These are phyloP conservation scores for Thymallus thymallus DNA, from an alignment of 2,113 vertebrate species.

Conservation along the genomic window DNA sequence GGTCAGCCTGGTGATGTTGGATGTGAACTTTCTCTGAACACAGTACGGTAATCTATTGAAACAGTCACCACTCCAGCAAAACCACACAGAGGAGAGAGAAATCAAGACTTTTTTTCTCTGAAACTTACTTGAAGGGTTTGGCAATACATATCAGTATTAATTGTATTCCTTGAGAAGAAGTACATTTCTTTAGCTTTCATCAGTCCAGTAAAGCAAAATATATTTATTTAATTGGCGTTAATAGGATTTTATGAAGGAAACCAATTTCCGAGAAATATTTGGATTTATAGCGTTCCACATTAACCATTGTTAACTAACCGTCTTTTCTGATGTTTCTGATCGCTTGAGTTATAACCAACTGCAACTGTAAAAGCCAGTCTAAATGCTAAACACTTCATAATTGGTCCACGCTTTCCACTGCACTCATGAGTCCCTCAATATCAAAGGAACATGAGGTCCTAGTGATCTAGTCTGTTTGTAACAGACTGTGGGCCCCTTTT, in stretches of 20 bases:
- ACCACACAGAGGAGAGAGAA: conserved; percentile 20
- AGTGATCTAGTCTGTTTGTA: conserved; percentile 20
- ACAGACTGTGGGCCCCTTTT: conserved; percentile 40
- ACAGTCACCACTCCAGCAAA: conserved; percentile 42
- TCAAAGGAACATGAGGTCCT: conserved; percentile 32
- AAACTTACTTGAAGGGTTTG: conserved; percentile 57
- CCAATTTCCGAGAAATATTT: conserved; percentile 19
- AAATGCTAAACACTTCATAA: conserved; percentile 44
- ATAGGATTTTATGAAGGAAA: conserved; percentile 35
- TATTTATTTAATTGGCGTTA: conserved; percentile 46
- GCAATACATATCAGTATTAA: conserved; percentile 21
- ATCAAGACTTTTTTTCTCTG: conserved; percentile 37
- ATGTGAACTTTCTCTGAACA: conserved; percentile 47
- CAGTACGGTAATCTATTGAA: conserved; percentile 26
- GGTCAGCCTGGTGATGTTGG: conserved; percentile 42
- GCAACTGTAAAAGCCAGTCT: conserved; percentile 30
- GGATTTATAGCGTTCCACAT: conserved; percentile 39
- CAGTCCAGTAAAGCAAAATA: conserved; percentile 17
- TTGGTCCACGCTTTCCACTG: conserved; percentile 33
- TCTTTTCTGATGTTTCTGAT: too few relatives aligned
- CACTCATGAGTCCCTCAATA: conserved; percentile 27
- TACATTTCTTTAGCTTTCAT: conserved; percentile 33
- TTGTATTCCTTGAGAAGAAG: conserved; percentile 36
- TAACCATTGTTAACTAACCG: neutral
- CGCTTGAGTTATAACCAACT: conserved; percentile 7